Evolutionary conservation across 2,888 invertebrate species (phyloP), one percentile per base, ranked within the genome.

Genomic region (Cylloceria caligata): DNA sequence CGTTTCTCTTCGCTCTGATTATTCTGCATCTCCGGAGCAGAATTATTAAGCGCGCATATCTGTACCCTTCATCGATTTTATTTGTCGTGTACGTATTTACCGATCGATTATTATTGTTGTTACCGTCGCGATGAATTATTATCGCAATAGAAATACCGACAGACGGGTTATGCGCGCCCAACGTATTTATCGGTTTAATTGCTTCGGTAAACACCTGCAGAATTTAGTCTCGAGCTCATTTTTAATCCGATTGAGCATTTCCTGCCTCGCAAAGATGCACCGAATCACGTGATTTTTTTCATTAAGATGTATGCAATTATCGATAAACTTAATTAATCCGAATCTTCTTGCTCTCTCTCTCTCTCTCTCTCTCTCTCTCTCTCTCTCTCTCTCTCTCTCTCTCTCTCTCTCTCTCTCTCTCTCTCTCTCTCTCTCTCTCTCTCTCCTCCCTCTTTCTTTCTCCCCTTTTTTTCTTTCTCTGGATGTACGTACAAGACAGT

Each of bases 1-100:
- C 34, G 64, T 57, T 45, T 47, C 30, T 64, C 36, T 24, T 21
- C 60, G 27, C 42, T 79, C 42, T 55, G 62, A 81, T 81, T 72
- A 62, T 72, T 72, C 72, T 30, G 24, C 39, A 62, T 64, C 45
- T 36, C 60, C 21, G 0, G 27, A 13, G 36, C n/a, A 49, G 65
- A 47, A 65, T 73, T 62, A 73, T 73, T 73, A 47, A 21, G 5
- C 72, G 49, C 39, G 36, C 42, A 69, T 57, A 42, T 69, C 24
- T 42, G 11, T 24, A n/a, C 30, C 30, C 34, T 16, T 34, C 39
- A 55, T 42, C 39, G 55, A 55, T 69, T 69, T 57, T 69, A 69
- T 69, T 68, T 24, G 21, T 13, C n/a, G n/a, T 19, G 7, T 13
- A 16, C 39, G 34, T 16, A 45, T 65, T 24, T 42, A 36, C 7